Base-by-base conservation (phyloP, 92 coral and sea anemone genomes). In the Epizoanthus scotinus region DNA sequence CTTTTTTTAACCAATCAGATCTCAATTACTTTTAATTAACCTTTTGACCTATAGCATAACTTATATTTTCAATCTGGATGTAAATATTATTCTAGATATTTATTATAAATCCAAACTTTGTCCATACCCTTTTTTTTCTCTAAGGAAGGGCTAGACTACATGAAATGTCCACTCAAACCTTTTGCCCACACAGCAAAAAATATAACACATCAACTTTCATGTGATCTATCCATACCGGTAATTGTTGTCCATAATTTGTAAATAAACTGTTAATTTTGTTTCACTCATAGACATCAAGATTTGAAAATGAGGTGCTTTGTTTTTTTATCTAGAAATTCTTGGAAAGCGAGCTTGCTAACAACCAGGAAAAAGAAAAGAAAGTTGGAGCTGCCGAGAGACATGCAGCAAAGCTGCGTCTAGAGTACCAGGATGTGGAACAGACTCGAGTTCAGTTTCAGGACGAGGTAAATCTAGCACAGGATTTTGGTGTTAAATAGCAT, bases 301-400 rank as follows among this genome's bases (percentile, higher is more conserved):
- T 20, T 6, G 14, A 44, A 14, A 29, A 15, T 28, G 9, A 20
- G 50, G 50, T 18, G 42, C 24, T 25, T 66, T 19, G n/a, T 77
- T 18, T 31, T 40, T 77, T 67, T 21, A 14, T 57, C 5, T 71
- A 95, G 99, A 93, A 93, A 93, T 95, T 95, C 70, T 79, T 95
- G 73, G 98, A 95, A 72, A 91, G 91, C 84, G 99, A 95, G 70
- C 90, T 95, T 52, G 94, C 87, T 67, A 95, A 95, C 83, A 95
- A 95, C 81, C 94, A 91, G 78, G 99, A 95, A 78, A 95, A 90
- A 67, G 99, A 95, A 84, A 95, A 95, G 87, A 95, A 95, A 63
- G 95, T 95, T 64, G 93, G 95, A 8, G 90, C 90, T 24, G 91
- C 98, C 18, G 99, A 95, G 78, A 84, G 99, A 83, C 89, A 78